Evolutionary conservation across 1,140 invertebrate species (phyloP).

Genomic region (Hyposmocoma kahamanoa): DNA sequence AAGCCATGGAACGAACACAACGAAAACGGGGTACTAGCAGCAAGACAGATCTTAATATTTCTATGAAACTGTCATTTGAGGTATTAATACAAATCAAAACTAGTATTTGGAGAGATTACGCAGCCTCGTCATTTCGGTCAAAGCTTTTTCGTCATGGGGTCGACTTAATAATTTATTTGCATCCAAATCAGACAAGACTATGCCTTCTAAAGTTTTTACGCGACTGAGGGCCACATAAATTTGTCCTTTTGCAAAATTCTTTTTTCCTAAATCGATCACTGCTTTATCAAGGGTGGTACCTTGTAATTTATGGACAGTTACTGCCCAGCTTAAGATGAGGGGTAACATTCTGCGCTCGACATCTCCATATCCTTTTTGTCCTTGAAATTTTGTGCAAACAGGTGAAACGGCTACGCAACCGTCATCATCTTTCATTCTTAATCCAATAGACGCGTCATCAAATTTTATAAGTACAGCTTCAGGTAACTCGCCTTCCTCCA

Average conservation of each 20-base stretch:
- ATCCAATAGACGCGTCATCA: background rate
- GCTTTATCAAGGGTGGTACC: background rate
- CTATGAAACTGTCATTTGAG: too few relatives aligned
- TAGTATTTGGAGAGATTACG: too few relatives aligned
- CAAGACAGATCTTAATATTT: too few relatives aligned
- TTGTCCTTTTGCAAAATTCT: slow-evolving; percentile 1
- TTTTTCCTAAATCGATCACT: background rate
- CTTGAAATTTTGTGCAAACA: background rate
- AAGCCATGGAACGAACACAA: too few relatives aligned
- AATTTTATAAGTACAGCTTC: background rate
- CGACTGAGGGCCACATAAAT: background rate
- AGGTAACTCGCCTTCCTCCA: background rate
- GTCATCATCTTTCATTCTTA: background rate
- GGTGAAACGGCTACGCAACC: background rate
- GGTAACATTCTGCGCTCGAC: slow-evolving; percentile 1
- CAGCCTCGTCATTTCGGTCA: too few relatives aligned
- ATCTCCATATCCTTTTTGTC: background rate
- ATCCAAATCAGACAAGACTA: background rate
- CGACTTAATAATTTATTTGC: background rate
- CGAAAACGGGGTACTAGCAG: too few relatives aligned
- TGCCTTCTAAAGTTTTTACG: background rate
- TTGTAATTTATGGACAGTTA: slow-evolving; percentile 3
- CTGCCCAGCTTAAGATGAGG: background rate
- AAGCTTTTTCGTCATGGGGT: background rate
- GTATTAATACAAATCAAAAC: too few relatives aligned